Evolutionary conservation across 2,797 vertebrate genomes (phyloP).

Genomic region (Rhinogobio ventralis): DNA sequence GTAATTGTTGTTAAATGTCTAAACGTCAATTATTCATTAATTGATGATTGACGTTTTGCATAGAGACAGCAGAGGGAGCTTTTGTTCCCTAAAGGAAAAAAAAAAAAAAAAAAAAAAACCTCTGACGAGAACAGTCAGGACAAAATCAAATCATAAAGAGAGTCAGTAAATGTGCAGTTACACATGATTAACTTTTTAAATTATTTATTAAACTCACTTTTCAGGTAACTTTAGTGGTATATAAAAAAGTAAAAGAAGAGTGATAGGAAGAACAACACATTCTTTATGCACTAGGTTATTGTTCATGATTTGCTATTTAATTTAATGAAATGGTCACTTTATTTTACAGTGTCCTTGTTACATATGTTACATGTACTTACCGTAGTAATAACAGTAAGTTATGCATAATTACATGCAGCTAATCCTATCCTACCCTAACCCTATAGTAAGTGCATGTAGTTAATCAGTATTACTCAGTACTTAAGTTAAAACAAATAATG

Average conservation of each 20-base stretch:
- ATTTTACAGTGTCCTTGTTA: too few species aligned
- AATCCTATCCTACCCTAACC: too few species aligned
- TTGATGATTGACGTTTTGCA: background rate
- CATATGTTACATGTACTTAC: too few species aligned
- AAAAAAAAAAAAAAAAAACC: background rate
- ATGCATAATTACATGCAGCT: too few species aligned
- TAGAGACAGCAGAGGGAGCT: slow-evolving; percentile 37
- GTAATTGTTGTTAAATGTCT: background rate
- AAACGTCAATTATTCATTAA: background rate
- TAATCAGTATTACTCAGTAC: too few species aligned
- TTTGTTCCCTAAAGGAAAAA: slow-evolving; percentile 5
- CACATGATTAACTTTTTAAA: background rate
- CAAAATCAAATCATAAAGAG: background rate
- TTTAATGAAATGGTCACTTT: background rate
- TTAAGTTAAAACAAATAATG: background rate
- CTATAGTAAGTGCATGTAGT: too few species aligned
- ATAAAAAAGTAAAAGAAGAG: background rate
- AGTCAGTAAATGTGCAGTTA: background rate
- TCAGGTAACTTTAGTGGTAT: background rate
- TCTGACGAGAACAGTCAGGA: background rate
- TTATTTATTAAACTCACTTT: background rate
- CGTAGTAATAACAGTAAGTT: too few species aligned
- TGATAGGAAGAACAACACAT: background rate
- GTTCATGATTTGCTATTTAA: background rate
- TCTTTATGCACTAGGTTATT: background rate